phyloP scores from a whole-genome alignment of 2,113 vertebrate species.

The Ramphastos sulfuratus region DNA sequence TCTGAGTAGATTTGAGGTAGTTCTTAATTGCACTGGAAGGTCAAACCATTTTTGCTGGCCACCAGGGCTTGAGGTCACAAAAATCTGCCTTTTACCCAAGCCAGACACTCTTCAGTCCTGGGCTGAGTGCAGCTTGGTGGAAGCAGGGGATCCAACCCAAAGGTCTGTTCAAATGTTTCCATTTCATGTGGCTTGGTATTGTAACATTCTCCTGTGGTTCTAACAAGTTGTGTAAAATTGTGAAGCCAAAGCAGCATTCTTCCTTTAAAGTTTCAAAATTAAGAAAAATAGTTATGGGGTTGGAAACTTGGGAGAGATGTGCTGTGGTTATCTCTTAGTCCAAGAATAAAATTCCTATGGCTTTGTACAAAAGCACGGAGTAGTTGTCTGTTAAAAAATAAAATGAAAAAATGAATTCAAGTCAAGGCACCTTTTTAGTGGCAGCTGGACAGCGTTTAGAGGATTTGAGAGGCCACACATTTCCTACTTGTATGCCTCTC shows the following conservation, averaged over 20 bases:
- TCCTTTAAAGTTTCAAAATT: conserved; percentile 79
- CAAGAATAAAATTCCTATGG: conserved; percentile 80
- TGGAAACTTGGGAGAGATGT: conserved; percentile 82
- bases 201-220: conserved; percentile 60
- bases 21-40: neutral
- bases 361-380: conserved; percentile 58
- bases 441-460: conserved; percentile 15
- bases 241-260: conserved; percentile 77
- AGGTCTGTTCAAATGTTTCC: conserved; percentile 66
- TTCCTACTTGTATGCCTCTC: neutral
- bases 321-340: conserved; percentile 73
- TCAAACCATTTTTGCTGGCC: neutral
- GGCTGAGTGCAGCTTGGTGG: conserved; percentile 17
- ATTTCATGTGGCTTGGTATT: conserved; percentile 65
- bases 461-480: neutral
- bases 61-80: neutral
- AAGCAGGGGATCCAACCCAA: conserved; percentile 32
- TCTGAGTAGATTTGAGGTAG: neutral
- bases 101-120: conserved; percentile 14
- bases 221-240: conserved; percentile 67
- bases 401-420: neutral
- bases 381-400: conserved; percentile 41
- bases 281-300: conserved; percentile 77
- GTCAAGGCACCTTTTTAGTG: conserved; percentile 42
- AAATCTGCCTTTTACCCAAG: neutral